A percentile compares a stretch with the other conserved stretches of the same genome.
Conservation (phyloP, 2,888 invertebrate genomes). For the Pterobdella sp. region DNA sequence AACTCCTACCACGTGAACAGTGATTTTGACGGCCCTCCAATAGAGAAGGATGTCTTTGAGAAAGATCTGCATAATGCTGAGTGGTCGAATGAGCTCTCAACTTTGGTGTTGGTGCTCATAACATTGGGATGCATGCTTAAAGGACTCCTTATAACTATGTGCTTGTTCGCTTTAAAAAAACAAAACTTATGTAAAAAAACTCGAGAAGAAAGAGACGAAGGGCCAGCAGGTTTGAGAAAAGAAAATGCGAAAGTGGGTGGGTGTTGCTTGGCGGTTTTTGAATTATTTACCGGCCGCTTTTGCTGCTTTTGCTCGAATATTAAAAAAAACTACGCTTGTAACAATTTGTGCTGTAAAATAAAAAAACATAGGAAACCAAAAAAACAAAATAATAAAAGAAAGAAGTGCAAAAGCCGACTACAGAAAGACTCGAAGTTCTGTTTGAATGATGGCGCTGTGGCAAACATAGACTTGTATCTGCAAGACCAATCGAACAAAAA, state of each 20-base stretch:
- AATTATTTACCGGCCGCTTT: background rate
- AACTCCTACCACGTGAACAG: background rate
- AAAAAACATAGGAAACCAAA: background rate
- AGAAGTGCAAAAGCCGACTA: background rate
- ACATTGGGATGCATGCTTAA: background rate
- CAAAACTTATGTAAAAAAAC: background rate
- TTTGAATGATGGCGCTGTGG: background rate
- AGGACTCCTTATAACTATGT: background rate
- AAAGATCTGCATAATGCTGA: background rate
- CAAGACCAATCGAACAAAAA: background rate
- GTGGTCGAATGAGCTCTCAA: background rate
- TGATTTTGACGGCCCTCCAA: background rate
- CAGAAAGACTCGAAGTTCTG: background rate
- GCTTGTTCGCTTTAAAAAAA: background rate
- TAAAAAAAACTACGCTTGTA: background rate
- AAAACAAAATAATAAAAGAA: background rate
- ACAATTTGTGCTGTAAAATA: background rate
- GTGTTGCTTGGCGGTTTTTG: background rate
- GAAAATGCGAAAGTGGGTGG: background rate
- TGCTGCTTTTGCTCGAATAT: background rate
- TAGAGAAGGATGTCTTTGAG: background rate
- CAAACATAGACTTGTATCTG: background rate
- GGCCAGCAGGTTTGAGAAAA: background rate
- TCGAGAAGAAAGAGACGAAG: background rate
- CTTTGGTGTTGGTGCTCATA: background rate